These are phyloP conservation scores for Spilosoma lubricipeda DNA, from an alignment of 2,888 invertebrate genomes.

Conservation along the genomic window DNA sequence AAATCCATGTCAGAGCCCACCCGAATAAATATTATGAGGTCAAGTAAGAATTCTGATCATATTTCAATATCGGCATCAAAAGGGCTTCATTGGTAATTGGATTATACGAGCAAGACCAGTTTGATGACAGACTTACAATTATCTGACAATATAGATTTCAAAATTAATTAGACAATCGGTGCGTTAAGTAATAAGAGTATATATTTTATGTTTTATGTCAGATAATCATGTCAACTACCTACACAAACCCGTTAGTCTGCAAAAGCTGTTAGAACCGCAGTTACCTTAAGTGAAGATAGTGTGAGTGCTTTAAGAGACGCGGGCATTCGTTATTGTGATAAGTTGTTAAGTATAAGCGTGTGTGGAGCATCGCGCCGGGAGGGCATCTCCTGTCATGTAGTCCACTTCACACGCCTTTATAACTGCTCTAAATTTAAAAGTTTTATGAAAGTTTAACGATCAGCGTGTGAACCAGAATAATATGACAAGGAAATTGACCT, in stretches of 20 bases:
- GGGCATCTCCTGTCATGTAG: slow-evolving; percentile 3
- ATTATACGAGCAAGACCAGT: not conserved
- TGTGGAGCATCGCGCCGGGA: slow-evolving; percentile 15
- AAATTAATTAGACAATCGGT: not conserved
- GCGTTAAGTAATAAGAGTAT: not conserved
- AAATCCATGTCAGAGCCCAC: not conserved
- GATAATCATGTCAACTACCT: not conserved
- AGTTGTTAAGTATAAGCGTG: slow-evolving; percentile 23
- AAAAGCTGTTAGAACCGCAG: slow-evolving; percentile 9
- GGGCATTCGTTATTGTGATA: slow-evolving; percentile 10
- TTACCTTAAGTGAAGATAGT: slow-evolving; percentile 8
- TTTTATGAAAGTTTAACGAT: not conserved
- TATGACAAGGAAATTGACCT: slow-evolving; percentile 6
- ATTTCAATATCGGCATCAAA: not conserved
- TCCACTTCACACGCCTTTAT: slow-evolving; percentile 1
- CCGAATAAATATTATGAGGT: not conserved
- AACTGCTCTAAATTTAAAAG: not conserved
- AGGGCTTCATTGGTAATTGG: not conserved
- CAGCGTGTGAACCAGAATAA: slow-evolving; percentile 7
- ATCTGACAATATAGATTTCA: not conserved
- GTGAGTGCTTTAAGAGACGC: slow-evolving; percentile 18
- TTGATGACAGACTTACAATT: not conserved
- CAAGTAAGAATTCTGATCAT: not conserved
- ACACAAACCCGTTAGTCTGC: slow-evolving; percentile 6
- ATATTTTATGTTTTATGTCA: not conserved